phyloP scores from a whole-genome alignment of 2,113 vertebrate species.

The Oreochromis spilurus region DNA sequence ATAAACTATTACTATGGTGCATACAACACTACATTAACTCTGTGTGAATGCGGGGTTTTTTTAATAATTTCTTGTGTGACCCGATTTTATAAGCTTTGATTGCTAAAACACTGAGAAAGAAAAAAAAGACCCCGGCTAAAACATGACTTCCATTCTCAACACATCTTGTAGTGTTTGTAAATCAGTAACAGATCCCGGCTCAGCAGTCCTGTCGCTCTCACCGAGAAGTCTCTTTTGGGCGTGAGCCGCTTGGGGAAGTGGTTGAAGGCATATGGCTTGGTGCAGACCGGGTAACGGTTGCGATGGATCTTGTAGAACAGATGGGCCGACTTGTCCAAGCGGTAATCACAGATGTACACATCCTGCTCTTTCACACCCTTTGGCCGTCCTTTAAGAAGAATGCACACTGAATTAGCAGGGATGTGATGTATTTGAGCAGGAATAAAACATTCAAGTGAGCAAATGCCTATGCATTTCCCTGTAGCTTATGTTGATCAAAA shows the following conservation, averaged over 20 bases:
- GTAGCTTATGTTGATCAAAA: background rate
- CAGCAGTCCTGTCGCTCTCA: constrained; percentile 64
- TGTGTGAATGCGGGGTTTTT: background rate
- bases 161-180: constrained; percentile 1
- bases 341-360: constrained; percentile 97
- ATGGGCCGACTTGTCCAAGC: constrained; percentile 96
- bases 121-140: background rate
- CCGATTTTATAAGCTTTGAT: background rate
- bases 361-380: constrained; percentile 95
- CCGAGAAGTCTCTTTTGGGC: constrained; percentile 95
- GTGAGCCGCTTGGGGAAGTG: constrained; percentile 95
- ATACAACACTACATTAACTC: background rate
- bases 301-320: constrained; percentile 99
- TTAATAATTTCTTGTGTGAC: background rate
- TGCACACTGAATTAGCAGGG: background rate
- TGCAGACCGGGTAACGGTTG: constrained; percentile 95
- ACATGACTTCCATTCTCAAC: constrained; percentile 1
- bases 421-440: background rate
- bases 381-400: constrained; percentile 79
- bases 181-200: background rate
- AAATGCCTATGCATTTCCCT: background rate
- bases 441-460: background rate
- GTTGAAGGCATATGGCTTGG: constrained; percentile 95
- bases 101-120: background rate
- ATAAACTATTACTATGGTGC: background rate